Conservation (phyloP, 2,888 invertebrate genomes). For the Caenorhabditis virilis region DNA sequence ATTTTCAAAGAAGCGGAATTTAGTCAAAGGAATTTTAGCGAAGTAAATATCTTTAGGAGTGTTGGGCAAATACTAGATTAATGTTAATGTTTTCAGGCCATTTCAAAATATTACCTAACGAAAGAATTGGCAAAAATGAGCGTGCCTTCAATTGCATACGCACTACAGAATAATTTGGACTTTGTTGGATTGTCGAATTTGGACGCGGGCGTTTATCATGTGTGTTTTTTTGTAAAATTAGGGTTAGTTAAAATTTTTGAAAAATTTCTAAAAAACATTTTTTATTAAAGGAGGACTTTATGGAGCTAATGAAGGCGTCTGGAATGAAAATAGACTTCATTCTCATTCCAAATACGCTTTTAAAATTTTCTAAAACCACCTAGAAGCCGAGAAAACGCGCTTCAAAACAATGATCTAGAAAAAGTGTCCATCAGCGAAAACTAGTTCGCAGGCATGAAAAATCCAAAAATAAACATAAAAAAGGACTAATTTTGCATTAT, state of each 20-base stretch:
- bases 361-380: too few species aligned
- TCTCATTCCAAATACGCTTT: too few species aligned
- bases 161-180: slow-evolving; percentile 69
- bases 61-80: not conserved
- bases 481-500: too few species aligned
- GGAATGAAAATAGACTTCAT: too few species aligned
- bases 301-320: too few species aligned
- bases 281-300: slow-evolving; percentile 66
- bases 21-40: slow-evolving; percentile 26
- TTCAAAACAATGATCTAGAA: too few species aligned
- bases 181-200: slow-evolving; percentile 68
- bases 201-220: slow-evolving; percentile 68
- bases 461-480: too few species aligned
- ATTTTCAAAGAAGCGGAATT: slow-evolving; percentile 51
- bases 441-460: too few species aligned
- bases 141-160: slow-evolving; percentile 68
- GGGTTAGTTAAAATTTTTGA: not conserved
- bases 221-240: too few species aligned
- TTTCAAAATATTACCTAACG: slow-evolving; percentile 58
- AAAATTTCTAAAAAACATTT: too few species aligned
- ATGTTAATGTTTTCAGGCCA: slow-evolving; percentile 35
- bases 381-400: too few species aligned
- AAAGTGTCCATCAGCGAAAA: too few species aligned
- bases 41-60: slow-evolving; percentile 6
- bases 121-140: slow-evolving; percentile 67